Evolutionary conservation across 1,140 invertebrate genomes (phyloP).

Genomic region (Proctacanthus coquilletti): DNA sequence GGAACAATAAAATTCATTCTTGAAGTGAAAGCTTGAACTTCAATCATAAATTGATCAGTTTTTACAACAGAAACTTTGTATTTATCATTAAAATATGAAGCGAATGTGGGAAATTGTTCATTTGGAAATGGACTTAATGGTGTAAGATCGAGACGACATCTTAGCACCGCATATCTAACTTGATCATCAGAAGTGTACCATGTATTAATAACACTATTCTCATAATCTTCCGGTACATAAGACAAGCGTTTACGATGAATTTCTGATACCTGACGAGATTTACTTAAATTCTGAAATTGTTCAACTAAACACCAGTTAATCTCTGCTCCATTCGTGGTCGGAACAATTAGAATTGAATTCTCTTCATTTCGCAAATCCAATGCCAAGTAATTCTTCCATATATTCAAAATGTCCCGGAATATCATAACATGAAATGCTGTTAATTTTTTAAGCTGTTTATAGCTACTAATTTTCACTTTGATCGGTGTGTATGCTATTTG

Average conservation of each 20-base stretch:
- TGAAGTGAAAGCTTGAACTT: slow-evolving; percentile 73
- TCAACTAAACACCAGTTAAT: slow-evolving; percentile 51
- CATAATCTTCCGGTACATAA: slow-evolving; percentile 43
- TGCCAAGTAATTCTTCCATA: slow-evolving; percentile 64
- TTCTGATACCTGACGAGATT: slow-evolving; percentile 13
- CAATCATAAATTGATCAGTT: slow-evolving; percentile 62
- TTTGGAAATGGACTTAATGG: slow-evolving; percentile 69
- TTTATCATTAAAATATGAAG: slow-evolving; percentile 67
- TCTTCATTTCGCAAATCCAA: slow-evolving; percentile 43
- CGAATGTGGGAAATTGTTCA: slow-evolving; percentile 53
- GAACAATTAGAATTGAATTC: slow-evolving; percentile 63
- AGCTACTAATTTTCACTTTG: slow-evolving; percentile 32
- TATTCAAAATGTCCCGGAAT: slow-evolving; percentile 46
- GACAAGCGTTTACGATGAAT: slow-evolving; percentile 37
- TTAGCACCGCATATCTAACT: slow-evolving; percentile 63
- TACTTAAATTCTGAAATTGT: slow-evolving; percentile 18
- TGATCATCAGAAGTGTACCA: slow-evolving; percentile 60
- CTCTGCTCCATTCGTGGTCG: slow-evolving; percentile 24
- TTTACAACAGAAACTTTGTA: slow-evolving; percentile 59
- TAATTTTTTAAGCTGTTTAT: slow-evolving; percentile 30
- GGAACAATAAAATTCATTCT: slow-evolving; percentile 54
- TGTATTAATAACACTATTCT: slow-evolving; percentile 64
- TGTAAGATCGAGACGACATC: slow-evolving; percentile 62
- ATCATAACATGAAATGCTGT: slow-evolving; percentile 49
- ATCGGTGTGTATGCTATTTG: slow-evolving; percentile 35